Evolutionary conservation across 2,888 invertebrate genomes (phyloP).

Genomic region (Choreutis nemorana): DNA sequence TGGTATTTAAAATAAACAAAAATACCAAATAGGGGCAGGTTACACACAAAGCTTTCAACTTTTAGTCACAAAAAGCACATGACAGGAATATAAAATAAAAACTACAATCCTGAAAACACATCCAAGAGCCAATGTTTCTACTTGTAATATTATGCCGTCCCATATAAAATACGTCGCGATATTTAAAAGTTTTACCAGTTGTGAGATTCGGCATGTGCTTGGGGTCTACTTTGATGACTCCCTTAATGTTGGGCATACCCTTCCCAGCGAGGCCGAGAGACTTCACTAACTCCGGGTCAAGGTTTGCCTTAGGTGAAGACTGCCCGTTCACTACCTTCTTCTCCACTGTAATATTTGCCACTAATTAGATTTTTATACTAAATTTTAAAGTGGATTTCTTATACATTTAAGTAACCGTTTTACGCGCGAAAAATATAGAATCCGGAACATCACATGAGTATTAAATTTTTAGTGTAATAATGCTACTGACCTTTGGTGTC

Average conservation of each 20-base stretch:
- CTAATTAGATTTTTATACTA: background rate
- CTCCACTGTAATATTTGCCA: conserved; percentile 25
- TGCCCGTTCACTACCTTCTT: conserved; percentile 58
- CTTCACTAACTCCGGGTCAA: conserved; percentile 63
- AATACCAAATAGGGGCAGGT: too few species aligned
- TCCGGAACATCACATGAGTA: too few species aligned
- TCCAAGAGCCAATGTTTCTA: background rate
- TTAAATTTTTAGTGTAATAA: background rate
- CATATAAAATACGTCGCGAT: background rate
- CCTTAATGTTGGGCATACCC: conserved; percentile 68
- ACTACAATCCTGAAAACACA: background rate
- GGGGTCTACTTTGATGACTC: conserved; percentile 77
- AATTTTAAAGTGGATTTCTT: conserved; percentile 1
- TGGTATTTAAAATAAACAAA: too few species aligned
- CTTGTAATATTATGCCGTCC: background rate
- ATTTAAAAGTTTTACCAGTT: conserved; percentile 36
- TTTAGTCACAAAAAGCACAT: background rate
- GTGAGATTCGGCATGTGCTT: conserved; percentile 72
- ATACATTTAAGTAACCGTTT: background rate
- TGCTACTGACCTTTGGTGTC: conserved; percentile 33
- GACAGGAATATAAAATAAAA: conserved; percentile 6
- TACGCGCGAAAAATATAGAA: background rate
- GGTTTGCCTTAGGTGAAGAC: conserved; percentile 47
- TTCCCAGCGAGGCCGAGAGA: conserved; percentile 57
- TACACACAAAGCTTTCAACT: too few species aligned